Base-by-base conservation (phyloP, 2,113 vertebrate genomes). In the Lethenteron camtschaticum region DNA sequence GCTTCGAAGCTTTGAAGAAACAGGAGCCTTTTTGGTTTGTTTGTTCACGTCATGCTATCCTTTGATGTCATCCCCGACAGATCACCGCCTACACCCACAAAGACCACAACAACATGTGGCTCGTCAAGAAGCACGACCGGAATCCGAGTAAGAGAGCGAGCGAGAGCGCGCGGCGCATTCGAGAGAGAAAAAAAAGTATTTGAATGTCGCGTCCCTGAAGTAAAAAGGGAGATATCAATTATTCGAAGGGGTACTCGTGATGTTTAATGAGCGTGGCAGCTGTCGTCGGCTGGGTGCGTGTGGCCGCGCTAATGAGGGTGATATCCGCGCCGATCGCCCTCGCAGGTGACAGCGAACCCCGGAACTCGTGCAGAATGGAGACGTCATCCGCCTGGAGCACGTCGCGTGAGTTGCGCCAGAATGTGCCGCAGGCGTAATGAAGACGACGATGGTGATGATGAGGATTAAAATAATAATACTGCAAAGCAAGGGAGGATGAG, bases 31-130 rank as follows among this genome's bases (percentile, higher is more conserved):
- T n/a, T 13, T 73, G 56, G 16, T 63, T 75, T 70, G 3, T 3
- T 75, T 68, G 72, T 59, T 14, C 74, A 10, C 74, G n/a, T 63
- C 12, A 41, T 41, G 41, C 41, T 7, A 41, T 41, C 41, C 41
- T 41, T 41, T 41, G 41, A 41, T 41, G 41, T 41, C 41, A 41
- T 41, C 41, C 41, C 41, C 41, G 41, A 70, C 76, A 96, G 91
- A 85, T 99, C 71, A 99, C 94, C 58, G 83, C 89, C 16, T 99
- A 99, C 75, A 83, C 88, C 63, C 90, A 96, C 76, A 99, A 99
- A 73, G 94, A 96, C 79, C 82, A 83, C 72, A 99, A 99, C 81
- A 99, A 99, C 76, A 70, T 96, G 72, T 99, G 94, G 94, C 80
- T 91, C 71, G 82, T 99, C 79, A 92, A 86, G 78, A 90, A 81